phyloP scores from a whole-genome alignment of 2,888 invertebrate species.

The Atrina japonica region DNA sequence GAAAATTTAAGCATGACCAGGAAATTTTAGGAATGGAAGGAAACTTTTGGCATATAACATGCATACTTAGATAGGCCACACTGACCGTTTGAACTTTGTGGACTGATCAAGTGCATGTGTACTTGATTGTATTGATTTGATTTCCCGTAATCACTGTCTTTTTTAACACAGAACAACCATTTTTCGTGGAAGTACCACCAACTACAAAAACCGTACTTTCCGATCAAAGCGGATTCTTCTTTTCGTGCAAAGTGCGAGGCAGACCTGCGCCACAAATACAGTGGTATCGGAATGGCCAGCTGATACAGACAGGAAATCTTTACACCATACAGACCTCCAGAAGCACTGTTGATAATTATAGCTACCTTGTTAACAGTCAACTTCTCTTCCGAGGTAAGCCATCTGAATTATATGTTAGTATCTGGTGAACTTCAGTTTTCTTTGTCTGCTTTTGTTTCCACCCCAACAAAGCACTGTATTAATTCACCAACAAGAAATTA shows the following conservation, averaged over 20 bases:
- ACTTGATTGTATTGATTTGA: too few relatives aligned
- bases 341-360: slow-evolving; percentile 48
- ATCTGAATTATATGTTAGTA: neutral
- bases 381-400: slow-evolving; percentile 63
- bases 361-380: slow-evolving; percentile 57
- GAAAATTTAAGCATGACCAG: too few relatives aligned
- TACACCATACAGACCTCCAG: slow-evolving; percentile 55
- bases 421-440: too few relatives aligned
- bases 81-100: too few relatives aligned
- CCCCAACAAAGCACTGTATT: neutral
- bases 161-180: slow-evolving; percentile 59
- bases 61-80: too few relatives aligned
- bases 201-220: slow-evolving; percentile 53
- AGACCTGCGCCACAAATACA: slow-evolving; percentile 64
- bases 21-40: too few relatives aligned
- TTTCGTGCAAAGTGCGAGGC: slow-evolving; percentile 67
- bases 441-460: neutral
- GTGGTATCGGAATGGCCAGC: slow-evolving; percentile 69
- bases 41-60: too few relatives aligned
- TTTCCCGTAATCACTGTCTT: neutral
- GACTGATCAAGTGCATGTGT: too few relatives aligned
- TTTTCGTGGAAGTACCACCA: slow-evolving; percentile 46
- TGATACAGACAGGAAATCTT: slow-evolving; percentile 51
- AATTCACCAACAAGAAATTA: too few relatives aligned
- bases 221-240: slow-evolving; percentile 51